Conservation (phyloP, 2,797 vertebrate species). For the Enteromius radiatus region DNA sequence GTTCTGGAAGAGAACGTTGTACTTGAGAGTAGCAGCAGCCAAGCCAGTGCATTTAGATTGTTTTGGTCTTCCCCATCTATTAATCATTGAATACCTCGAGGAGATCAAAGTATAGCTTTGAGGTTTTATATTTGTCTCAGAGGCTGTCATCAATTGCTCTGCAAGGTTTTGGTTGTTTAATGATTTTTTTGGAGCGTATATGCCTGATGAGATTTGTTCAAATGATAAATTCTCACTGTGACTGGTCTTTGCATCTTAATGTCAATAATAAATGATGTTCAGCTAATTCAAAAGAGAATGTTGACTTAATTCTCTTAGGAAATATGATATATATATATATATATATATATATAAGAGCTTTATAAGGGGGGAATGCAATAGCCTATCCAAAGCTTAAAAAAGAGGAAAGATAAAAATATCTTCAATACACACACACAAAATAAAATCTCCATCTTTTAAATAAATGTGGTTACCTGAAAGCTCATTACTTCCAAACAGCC, state of each 20-base stretch:
- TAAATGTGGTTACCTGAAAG: conserved; percentile 10
- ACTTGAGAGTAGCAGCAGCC: background rate
- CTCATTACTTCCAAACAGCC: conserved; percentile 34
- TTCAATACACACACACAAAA: background rate
- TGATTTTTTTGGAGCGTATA: background rate
- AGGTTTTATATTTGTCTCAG: background rate
- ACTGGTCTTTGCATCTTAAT: background rate
- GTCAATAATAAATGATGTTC: background rate
- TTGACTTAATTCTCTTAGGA: background rate
- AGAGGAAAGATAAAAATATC: conserved; percentile 10
- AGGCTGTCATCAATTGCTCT: background rate
- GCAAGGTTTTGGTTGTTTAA: background rate
- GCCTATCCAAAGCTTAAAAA: background rate
- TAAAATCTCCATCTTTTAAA: background rate
- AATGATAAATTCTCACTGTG: background rate
- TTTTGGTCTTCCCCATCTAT: conserved; percentile 13
- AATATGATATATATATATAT: background rate
- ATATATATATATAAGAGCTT: background rate
- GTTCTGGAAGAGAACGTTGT: background rate
- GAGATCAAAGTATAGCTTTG: conserved; percentile 28
- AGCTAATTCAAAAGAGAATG: conserved; percentile 9
- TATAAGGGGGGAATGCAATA: background rate
- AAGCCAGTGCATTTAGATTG: background rate
- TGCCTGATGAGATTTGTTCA: background rate
- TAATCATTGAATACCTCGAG: conserved; percentile 33